These are phyloP conservation scores for Pteruthius melanotis DNA, from an alignment of 2,113 vertebrate species.

Conservation along the genomic window DNA sequence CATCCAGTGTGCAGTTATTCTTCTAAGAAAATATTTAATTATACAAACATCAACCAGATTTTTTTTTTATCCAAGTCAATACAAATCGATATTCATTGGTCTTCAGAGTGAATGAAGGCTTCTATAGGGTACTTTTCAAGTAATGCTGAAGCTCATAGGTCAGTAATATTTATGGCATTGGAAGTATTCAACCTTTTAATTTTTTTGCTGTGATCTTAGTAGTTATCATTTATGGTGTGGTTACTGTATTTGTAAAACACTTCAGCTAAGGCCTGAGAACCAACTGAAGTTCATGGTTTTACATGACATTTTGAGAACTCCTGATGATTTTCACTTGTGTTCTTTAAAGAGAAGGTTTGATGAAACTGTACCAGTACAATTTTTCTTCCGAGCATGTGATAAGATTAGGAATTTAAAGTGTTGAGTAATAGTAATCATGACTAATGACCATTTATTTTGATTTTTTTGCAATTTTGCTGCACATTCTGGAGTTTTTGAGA, in stretches of 20 bases:
- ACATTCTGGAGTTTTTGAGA: neutral
- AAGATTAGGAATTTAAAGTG: neutral
- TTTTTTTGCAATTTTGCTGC: neutral
- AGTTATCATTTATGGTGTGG: neutral
- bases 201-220: neutral
- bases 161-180: neutral
- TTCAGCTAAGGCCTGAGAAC: neutral
- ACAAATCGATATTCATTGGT: neutral
- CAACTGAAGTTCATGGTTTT: neutral
- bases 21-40: neutral
- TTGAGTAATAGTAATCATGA: neutral
- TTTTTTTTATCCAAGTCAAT: neutral
- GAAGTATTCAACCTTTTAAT: neutral
- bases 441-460: neutral
- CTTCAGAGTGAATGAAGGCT: neutral
- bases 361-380: accelerated
- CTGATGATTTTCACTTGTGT: neutral
- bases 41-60: neutral
- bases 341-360: neutral
- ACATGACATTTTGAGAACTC: neutral
- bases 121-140: neutral
- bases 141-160: neutral
- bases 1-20: neutral
- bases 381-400: neutral
- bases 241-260: neutral